Conservation (phyloP, 2,113 vertebrate species). For the Boleophthalmus pectinirostris region DNA sequence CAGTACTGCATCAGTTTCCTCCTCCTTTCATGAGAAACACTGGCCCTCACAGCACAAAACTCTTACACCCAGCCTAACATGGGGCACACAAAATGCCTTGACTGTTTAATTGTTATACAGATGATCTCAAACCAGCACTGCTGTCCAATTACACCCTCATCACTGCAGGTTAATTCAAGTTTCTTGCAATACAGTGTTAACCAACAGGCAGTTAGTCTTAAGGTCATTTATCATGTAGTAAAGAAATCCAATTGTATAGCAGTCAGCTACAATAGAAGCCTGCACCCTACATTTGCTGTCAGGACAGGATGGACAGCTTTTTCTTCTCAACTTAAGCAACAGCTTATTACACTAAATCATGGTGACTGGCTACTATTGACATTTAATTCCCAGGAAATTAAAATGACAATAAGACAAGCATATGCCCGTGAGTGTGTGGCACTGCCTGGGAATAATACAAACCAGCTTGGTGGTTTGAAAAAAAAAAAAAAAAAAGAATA, state of each 20-base stretch:
- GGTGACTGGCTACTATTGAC: conserved; percentile 36
- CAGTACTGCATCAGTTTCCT: conserved; percentile 38
- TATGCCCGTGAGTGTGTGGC: not conserved
- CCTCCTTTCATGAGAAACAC: conserved; percentile 57
- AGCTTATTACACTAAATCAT: conserved; percentile 59
- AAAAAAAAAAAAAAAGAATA: too few species aligned
- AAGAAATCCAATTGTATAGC: conserved; percentile 46
- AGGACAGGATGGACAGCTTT: conserved; percentile 16
- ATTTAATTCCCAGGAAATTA: conserved; percentile 36
- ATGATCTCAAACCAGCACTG: not conserved
- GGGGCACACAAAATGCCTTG: not conserved
- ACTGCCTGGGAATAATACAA: not conserved
- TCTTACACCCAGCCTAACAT: not conserved
- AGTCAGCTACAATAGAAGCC: conserved; percentile 35
- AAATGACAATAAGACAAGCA: conserved; percentile 9
- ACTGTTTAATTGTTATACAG: not conserved
- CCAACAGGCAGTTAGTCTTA: conserved; percentile 23
- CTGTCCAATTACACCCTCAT: not conserved
- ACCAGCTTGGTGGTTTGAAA: too few species aligned
- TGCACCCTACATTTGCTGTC: conserved; percentile 50
- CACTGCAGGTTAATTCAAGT: not conserved
- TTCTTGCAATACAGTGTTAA: not conserved
- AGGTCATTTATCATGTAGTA: conserved; percentile 12
- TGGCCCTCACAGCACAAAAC: conserved; percentile 7
- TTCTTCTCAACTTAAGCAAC: conserved; percentile 26